A percentile compares a stretch with the other conserved stretches of the same genome.
Evolutionary conservation across 2,113 vertebrate genomes (phyloP).

Genomic region (Eudyptes chrysolophus): DNA sequence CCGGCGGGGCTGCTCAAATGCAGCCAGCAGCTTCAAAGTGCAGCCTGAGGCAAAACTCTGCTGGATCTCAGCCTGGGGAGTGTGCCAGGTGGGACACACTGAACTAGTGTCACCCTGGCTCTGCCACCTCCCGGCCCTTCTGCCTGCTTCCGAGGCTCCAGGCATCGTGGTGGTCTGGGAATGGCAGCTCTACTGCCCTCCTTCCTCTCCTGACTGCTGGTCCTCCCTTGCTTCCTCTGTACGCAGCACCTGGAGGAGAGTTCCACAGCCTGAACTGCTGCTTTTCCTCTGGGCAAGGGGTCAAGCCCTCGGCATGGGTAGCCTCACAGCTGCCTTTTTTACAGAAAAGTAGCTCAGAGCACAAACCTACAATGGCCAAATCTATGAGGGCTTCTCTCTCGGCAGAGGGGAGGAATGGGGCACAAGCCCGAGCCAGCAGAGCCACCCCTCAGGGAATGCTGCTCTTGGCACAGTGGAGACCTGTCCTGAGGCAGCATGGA

Average conservation of each 20-base stretch:
- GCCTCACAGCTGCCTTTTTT: neutral
- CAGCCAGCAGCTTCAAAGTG: neutral
- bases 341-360: neutral
- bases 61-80: neutral
- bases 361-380: neutral
- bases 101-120: neutral
- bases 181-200: neutral
- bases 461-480: neutral
- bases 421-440: neutral
- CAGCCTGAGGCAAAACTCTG: neutral
- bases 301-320: neutral
- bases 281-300: neutral
- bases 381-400: neutral
- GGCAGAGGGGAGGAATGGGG: neutral
- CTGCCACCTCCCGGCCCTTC: neutral
- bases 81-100: neutral
- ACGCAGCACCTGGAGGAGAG: fast-evolving
- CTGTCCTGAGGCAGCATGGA: neutral
- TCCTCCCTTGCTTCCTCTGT: neutral
- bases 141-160: neutral
- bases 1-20: fast-evolving
- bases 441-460: fast-evolving
- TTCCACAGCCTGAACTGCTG: neutral
- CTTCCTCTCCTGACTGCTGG: neutral
- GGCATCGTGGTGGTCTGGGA: neutral